Conservation (phyloP, 2,113 vertebrate genomes). For the Thryonomys swinderianus region DNA sequence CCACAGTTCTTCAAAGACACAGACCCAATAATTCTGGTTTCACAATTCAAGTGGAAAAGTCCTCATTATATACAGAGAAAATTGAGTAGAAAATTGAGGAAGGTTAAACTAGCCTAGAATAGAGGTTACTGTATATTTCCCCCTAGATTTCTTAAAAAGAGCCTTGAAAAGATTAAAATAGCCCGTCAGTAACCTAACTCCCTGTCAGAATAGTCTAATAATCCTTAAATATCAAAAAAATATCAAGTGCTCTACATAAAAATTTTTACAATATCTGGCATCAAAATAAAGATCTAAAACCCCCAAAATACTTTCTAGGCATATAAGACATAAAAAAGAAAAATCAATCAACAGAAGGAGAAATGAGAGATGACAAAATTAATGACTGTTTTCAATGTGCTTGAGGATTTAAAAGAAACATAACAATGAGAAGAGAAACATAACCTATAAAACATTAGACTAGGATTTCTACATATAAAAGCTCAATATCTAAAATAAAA, state of each 20-base stretch:
- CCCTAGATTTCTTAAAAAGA: neutral
- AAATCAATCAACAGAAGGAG: neutral
- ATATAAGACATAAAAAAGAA: neutral
- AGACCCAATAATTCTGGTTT: neutral
- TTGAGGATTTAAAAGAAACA: neutral
- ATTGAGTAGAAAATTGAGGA: neutral
- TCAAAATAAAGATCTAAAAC: neutral
- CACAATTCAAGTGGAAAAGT: neutral
- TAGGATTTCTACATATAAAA: neutral
- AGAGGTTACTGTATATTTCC: neutral
- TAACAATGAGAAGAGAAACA: neutral
- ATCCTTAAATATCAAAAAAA: conserved; percentile 19
- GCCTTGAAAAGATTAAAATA: neutral
- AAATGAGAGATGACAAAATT: neutral
- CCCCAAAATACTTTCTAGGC: neutral
- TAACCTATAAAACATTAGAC: neutral
- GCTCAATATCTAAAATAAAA: neutral
- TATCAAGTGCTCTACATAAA: neutral
- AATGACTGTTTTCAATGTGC: neutral
- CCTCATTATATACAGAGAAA: neutral
- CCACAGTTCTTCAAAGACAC: neutral
- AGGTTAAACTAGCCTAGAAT: neutral
- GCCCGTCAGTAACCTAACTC: neutral
- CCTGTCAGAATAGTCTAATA: neutral
- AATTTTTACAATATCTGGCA: neutral